These are phyloP conservation scores for Sminthopsis crassicaudata DNA, from an alignment of 2,113 vertebrate genomes.

Conservation along the genomic window DNA sequence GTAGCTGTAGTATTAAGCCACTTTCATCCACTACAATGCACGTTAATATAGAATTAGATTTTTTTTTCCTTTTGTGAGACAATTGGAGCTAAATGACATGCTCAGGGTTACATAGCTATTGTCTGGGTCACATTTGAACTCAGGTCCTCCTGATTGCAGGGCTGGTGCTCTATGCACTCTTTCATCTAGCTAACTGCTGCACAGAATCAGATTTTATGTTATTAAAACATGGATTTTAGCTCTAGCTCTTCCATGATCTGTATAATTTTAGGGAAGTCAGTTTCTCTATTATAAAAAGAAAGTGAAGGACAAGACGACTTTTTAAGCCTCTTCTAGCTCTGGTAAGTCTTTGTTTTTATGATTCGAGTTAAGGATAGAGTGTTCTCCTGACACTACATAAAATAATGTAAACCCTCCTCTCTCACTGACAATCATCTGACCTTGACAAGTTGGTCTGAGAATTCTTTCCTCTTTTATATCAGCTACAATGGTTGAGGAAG, in stretches of 20 bases:
- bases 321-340: not conserved
- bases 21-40: not conserved
- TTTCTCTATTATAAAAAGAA: not conserved
- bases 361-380: not conserved
- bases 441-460: conserved; percentile 51
- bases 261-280: not conserved
- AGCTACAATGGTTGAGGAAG: not conserved
- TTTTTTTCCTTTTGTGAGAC: too few species aligned
- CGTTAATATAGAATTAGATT: not conserved
- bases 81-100: too few species aligned
- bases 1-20: not conserved
- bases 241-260: not conserved
- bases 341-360: not conserved
- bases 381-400: not conserved
- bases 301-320: not conserved
- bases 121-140: too few species aligned
- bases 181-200: too few species aligned
- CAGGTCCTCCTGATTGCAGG: too few species aligned
- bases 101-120: too few species aligned
- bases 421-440: conserved; percentile 48
- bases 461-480: conserved; percentile 16
- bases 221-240: not conserved
- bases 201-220: not conserved
- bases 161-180: too few species aligned
- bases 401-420: conserved; percentile 10